phyloP scores from a whole-genome alignment of 2,888 invertebrate genomes.

The Boloria selene region DNA sequence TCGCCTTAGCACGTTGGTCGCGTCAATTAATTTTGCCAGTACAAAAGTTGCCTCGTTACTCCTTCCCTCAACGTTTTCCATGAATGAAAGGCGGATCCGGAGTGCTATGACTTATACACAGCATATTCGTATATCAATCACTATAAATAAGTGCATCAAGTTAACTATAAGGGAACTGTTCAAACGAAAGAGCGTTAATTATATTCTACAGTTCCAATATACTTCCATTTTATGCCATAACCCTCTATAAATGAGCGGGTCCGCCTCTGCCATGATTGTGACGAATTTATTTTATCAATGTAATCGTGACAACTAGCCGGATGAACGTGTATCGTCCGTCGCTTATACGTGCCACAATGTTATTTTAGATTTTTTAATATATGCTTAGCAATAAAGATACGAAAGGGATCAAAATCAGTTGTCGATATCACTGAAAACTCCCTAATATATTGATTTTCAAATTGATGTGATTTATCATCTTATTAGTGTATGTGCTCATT shows the following conservation, averaged over 20 bases:
- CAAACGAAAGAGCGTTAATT: background rate
- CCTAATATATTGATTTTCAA: conserved; percentile 47
- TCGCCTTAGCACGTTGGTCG: conserved; percentile 27
- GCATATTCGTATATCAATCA: background rate
- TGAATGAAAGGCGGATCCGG: conserved; percentile 17
- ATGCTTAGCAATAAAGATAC: conserved; percentile 59
- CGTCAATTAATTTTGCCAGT: conserved; percentile 53
- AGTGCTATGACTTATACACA: background rate
- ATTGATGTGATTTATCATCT: conserved; percentile 71
- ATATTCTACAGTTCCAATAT: conserved; percentile 2
- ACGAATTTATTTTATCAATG: conserved; percentile 65
- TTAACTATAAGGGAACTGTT: background rate
- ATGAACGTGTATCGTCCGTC: conserved; percentile 58
- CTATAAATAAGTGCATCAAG: background rate
- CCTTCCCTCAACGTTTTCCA: conserved; percentile 8
- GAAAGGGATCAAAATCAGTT: conserved; percentile 59
- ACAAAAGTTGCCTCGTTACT: conserved; percentile 61
- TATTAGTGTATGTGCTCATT: conserved; percentile 78
- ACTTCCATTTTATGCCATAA: background rate
- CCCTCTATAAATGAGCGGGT: background rate
- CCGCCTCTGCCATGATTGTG: conserved; percentile 44
- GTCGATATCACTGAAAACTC: conserved; percentile 47
- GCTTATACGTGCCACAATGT: conserved; percentile 78
- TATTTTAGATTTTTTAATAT: conserved; percentile 66
- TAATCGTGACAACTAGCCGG: conserved; percentile 60